Percentiles rank a stretch among this genome's conserved stretches.
These are phyloP conservation scores for Aegithalos caudatus DNA, from an alignment of 2,113 vertebrate species.

Conservation along the genomic window DNA sequence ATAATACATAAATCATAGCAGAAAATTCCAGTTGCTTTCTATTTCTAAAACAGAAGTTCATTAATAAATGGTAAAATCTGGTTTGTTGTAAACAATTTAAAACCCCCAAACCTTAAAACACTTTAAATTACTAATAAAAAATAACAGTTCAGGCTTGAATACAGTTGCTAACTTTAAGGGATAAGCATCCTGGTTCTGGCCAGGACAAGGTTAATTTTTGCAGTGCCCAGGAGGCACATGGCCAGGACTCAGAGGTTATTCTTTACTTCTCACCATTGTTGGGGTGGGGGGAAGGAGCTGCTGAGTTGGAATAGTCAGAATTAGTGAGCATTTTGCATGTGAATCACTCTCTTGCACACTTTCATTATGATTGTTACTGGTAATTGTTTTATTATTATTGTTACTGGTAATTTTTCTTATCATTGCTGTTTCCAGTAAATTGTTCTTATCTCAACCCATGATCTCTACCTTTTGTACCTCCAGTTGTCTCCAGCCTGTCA, in stretches of 20 bases:
- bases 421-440: not conserved
- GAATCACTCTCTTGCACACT: not conserved
- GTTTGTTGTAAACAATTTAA: not conserved
- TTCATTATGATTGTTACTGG: not conserved
- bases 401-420: not conserved
- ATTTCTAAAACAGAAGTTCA: not conserved
- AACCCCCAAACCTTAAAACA: not conserved
- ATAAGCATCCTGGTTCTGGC: not conserved
- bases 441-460: too few species aligned
- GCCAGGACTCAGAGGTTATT: not conserved
- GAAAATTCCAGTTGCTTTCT: not conserved
- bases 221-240: not conserved
- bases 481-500: not conserved
- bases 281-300: not conserved
- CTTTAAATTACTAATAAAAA: not conserved
- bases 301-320: not conserved
- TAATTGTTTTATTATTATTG: too few species aligned
- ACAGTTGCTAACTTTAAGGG: not conserved
- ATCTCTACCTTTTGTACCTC: not conserved
- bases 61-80: not conserved
- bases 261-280: not conserved
- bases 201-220: not conserved
- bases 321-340: not conserved
- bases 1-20: not conserved
- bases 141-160: not conserved